phyloP scores from a whole-genome alignment of 2,113 vertebrate genomes.

The Triplophysa rosa region DNA sequence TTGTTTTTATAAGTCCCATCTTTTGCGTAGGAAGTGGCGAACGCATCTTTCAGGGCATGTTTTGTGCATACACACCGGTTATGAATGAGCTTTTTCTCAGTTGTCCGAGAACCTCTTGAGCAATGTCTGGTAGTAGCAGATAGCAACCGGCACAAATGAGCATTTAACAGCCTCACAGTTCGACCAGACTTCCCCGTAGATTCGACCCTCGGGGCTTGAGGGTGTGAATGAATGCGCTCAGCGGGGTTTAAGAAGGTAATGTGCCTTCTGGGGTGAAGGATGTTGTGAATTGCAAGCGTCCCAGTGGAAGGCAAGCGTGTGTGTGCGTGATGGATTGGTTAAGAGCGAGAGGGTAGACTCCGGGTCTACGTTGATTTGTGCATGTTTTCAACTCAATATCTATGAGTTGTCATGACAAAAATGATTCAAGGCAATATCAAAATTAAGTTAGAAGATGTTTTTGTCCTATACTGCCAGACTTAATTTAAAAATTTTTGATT shows the following conservation, averaged over 20 bases:
- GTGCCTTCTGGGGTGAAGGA: background rate
- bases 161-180: slow-evolving; percentile 25
- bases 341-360: background rate
- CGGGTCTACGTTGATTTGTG: slow-evolving; percentile 6
- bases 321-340: slow-evolving; percentile 8
- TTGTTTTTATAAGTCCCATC: too few species aligned
- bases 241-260: too few species aligned
- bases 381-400: background rate
- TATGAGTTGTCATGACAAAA: background rate
- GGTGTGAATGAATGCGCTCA: background rate
- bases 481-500: too few species aligned
- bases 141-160: slow-evolving; percentile 1
- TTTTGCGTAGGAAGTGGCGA: too few species aligned
- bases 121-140: slow-evolving; percentile 16
- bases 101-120: slow-evolving; percentile 24
- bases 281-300: background rate
- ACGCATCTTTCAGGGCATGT: too few species aligned
- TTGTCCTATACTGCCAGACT: too few species aligned
- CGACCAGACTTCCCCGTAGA: background rate
- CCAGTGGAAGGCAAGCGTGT: background rate
- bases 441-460: too few species aligned
- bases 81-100: background rate
- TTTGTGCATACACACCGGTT: too few species aligned
- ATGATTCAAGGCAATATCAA: too few species aligned
- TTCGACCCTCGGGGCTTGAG: background rate